These are phyloP conservation scores for Spermophilus dauricus DNA, from an alignment of 2,113 vertebrate species.

Conservation along the genomic window DNA sequence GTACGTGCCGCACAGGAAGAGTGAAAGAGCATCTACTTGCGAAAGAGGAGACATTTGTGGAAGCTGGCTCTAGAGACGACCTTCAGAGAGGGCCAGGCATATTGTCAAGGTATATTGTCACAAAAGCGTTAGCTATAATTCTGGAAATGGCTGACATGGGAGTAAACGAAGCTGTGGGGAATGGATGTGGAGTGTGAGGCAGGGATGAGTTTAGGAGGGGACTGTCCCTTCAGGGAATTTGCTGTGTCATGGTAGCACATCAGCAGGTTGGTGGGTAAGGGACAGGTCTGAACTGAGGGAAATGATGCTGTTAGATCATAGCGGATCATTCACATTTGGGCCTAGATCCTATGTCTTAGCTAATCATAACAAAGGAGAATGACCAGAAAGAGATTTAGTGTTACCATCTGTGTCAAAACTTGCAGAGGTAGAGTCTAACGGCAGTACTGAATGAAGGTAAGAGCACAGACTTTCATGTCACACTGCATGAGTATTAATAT, in stretches of 20 bases:
- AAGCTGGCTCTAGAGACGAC: neutral
- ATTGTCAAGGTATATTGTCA: neutral
- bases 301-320: neutral
- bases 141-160: neutral
- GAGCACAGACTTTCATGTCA: neutral
- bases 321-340: neutral
- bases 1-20: fast-evolving
- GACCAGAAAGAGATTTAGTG: neutral
- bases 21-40: too few species aligned
- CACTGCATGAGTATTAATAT: neutral
- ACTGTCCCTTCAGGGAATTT: neutral
- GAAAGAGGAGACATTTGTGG: neutral
- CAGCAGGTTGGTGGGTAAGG: neutral
- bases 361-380: constrained; percentile 18
- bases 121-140: neutral
- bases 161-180: neutral
- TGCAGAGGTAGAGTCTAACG: neutral
- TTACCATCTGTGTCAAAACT: neutral
- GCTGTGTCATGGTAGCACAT: neutral
- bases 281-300: neutral
- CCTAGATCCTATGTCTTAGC: neutral
- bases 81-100: neutral
- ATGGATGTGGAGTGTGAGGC: neutral
- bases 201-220: neutral
- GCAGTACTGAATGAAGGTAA: neutral